Evolutionary conservation across 2,113 vertebrate species (phyloP), one percentile per base, ranked within the genome.

Genomic region (Brevimyrus niger): DNA sequence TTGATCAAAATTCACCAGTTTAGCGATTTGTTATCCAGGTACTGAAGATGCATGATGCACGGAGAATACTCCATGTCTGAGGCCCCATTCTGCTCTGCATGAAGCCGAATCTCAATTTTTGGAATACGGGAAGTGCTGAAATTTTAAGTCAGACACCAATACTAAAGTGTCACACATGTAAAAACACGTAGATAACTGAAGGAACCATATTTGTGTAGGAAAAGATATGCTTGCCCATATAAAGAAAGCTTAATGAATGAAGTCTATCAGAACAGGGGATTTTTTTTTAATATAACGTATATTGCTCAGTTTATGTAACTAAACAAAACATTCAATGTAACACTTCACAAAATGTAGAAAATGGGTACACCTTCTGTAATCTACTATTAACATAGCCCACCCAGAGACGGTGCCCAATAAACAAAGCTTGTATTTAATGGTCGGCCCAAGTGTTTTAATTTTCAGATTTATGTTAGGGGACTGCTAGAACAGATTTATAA

Each of bases 351-450:
- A 80, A 86, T 80, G 85, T 46, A 80, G 76, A 53, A 80, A 84
- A 90, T 21, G 4, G n/a, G 35, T 90, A 88, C 48, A 89, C 86
- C 5, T 69, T 65, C 46, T 82, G 89, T 88, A 46, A 50, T 38
- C 76, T 76, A 89, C 42, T 27, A 53, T 73, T 48, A 46, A 31
- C 42, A 11, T 48, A 89, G 35, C 51, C 61, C 47, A 76, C 55
- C 50, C 51, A 82, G 51, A 69, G 76, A 65, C 47, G 17, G 47
- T 86, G 87, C 42, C n/a, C 42, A 89, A 87, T 84, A 89, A 89
- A 35, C 44, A 55, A 27, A 89, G n/a, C 7, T 21, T 44, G 73
- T 55, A 80, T 38, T 80, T 42, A 51, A 21, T 82, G 46, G 48
- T 46, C 31, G 31, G 44, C 31, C 84, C 58, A 89, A 89, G 50